Conservation (phyloP, 2,797 vertebrate species). For the Tenualosa thibaudeaui region DNA sequence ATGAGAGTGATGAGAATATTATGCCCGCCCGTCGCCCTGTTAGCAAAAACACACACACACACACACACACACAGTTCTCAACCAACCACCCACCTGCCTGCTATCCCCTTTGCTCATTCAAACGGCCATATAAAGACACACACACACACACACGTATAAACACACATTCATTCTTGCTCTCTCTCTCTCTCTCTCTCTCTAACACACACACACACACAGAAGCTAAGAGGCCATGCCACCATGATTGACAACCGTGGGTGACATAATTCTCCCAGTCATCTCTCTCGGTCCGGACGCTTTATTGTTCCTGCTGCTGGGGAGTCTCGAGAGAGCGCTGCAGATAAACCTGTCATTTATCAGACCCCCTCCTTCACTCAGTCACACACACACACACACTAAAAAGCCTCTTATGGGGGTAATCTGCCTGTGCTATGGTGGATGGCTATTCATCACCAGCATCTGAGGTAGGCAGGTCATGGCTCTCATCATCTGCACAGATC, state of each 20-base stretch:
- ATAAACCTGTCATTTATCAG: slow-evolving; percentile 91
- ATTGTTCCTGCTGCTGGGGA: slow-evolving; percentile 81
- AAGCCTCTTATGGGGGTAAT: slow-evolving; percentile 85
- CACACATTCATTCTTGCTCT: slow-evolving; percentile 33
- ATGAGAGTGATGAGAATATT: slow-evolving; percentile 99
- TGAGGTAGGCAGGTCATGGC: slow-evolving; percentile 77
- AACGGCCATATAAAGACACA: slow-evolving; percentile 86
- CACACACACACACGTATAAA: slow-evolving; percentile 51
- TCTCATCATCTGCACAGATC: slow-evolving; percentile 65
- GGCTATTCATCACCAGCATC: slow-evolving; percentile 80
- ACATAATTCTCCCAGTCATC: slow-evolving; percentile 87
- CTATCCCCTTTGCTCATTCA: slow-evolving; percentile 83
- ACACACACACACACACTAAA: slow-evolving; percentile 17
- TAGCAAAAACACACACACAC: slow-evolving; percentile 57
- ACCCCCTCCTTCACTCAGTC: slow-evolving; percentile 29
- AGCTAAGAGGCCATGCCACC: slow-evolving; percentile 51
- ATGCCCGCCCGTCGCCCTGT: slow-evolving; percentile 91
- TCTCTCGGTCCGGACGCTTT: slow-evolving; percentile 78
- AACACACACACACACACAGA: slow-evolving; percentile 47
- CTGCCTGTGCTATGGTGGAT: slow-evolving; percentile 78
- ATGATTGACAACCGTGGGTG: slow-evolving; percentile 90
- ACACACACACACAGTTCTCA: slow-evolving; percentile 27
- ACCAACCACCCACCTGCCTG: slow-evolving; percentile 73
- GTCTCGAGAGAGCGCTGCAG: slow-evolving; percentile 84
- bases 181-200: slow-evolving; percentile 59